Conservation (phyloP, 2,797 vertebrate species). For the Synanceia verrucosa region DNA sequence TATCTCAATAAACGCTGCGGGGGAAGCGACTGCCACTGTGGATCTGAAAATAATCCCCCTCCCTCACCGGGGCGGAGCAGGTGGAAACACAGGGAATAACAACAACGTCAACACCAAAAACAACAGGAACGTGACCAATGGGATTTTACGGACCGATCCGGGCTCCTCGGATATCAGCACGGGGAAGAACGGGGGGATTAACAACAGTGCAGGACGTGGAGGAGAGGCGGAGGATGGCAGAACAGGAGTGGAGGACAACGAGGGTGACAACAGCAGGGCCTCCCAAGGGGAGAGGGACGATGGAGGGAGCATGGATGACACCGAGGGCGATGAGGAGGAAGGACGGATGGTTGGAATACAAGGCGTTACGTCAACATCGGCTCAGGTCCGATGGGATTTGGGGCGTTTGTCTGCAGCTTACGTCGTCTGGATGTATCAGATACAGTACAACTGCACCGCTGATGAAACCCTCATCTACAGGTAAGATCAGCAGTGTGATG, state of each 20-base stretch:
- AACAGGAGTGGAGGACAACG: slow-evolving; percentile 41
- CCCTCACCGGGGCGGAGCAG: slow-evolving; percentile 83
- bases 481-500: slow-evolving; percentile 68
- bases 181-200: slow-evolving; percentile 80
- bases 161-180: slow-evolving; percentile 85
- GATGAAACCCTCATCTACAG: slow-evolving; percentile 93
- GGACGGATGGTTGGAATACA: slow-evolving; percentile 83
- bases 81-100: slow-evolving; percentile 64
- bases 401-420: slow-evolving; percentile 79
- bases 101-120: slow-evolving; percentile 73
- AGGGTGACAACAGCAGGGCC: slow-evolving; percentile 21
- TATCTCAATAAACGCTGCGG: slow-evolving; percentile 92
- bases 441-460: slow-evolving; percentile 94
- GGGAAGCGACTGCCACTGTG: slow-evolving; percentile 89
- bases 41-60: slow-evolving; percentile 91
- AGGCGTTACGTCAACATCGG: slow-evolving; percentile 89
- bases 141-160: slow-evolving; percentile 82
- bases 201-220: slow-evolving; percentile 57
- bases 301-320: slow-evolving; percentile 67
- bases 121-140: slow-evolving; percentile 75
- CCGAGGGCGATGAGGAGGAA: slow-evolving; percentile 72
- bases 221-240: slow-evolving; percentile 61
- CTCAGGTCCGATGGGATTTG: slow-evolving; percentile 89
- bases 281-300: slow-evolving; percentile 44
- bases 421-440: slow-evolving; percentile 94